A percentile compares a stretch with the other conserved stretches of the same genome.
phyloP scores from a whole-genome alignment of 2,888 invertebrate species.

The Cantharis nigra region DNA sequence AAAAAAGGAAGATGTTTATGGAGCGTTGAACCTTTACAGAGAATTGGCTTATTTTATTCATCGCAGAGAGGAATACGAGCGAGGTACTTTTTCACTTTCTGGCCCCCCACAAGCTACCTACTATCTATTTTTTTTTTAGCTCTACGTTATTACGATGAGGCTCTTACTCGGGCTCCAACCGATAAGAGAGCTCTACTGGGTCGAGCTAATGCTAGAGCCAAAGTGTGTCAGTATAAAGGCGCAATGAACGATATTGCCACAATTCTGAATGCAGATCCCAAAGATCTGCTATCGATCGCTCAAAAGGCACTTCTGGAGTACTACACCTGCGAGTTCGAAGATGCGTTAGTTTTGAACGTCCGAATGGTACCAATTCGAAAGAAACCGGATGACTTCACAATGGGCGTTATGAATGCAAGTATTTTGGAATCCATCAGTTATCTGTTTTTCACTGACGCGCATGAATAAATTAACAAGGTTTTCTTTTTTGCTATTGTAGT shows the following conservation, averaged over 20 bases:
- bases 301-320: slow-evolving; percentile 51
- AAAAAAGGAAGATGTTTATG: slow-evolving; percentile 46
- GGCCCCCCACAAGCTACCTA: not conserved
- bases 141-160: slow-evolving; percentile 47
- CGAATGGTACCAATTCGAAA: slow-evolving; percentile 42
- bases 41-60: slow-evolving; percentile 49
- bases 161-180: slow-evolving; percentile 46
- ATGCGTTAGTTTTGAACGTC: slow-evolving; percentile 49
- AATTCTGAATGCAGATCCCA: slow-evolving; percentile 50
- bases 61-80: slow-evolving; percentile 49
- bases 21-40: slow-evolving; percentile 45
- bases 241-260: slow-evolving; percentile 60
- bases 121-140: slow-evolving; percentile 36
- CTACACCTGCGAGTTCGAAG: slow-evolving; percentile 52
- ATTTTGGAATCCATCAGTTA: no score
- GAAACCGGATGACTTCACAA: slow-evolving; percentile 51
- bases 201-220: slow-evolving; percentile 59
- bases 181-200: slow-evolving; percentile 62
- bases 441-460: no score
- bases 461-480: no score
- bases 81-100: slow-evolving; percentile 35
- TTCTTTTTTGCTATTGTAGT: slow-evolving; percentile 35
- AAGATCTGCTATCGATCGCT: slow-evolving; percentile 46
- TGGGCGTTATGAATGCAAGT: slow-evolving; percentile 52
- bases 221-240: slow-evolving; percentile 60